Percentiles rank a stretch among this genome's conserved stretches.
Conservation (phyloP, 2,797 vertebrate genomes). For the Helostoma temminkii region DNA sequence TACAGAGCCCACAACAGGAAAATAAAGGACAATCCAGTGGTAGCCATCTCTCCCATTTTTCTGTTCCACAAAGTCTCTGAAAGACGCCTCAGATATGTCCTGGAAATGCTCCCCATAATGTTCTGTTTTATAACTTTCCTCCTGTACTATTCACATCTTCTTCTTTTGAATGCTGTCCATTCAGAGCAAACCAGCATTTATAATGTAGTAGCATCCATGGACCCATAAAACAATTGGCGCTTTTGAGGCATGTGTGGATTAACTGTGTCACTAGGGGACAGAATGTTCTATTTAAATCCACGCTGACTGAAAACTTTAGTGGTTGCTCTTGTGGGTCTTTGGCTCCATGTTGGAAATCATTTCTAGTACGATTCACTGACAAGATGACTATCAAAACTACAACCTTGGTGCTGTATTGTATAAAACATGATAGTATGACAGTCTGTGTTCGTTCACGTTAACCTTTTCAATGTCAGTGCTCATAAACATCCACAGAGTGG, state of each 20-base stretch:
- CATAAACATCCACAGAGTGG: constrained; percentile 8
- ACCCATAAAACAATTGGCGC: constrained; percentile 12
- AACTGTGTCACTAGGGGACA: neutral
- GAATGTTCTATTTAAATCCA: constrained; percentile 6
- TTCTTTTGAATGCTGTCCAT: constrained; percentile 17
- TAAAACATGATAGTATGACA: constrained; percentile 49
- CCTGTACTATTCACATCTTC: constrained; percentile 15
- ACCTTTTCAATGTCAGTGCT: constrained; percentile 28
- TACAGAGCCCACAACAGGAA: constrained; percentile 39
- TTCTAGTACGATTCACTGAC: constrained; percentile 35
- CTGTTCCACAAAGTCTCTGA: constrained; percentile 9
- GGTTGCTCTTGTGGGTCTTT: constrained; percentile 50
- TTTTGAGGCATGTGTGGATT: neutral
- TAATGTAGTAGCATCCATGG: constrained; percentile 13
- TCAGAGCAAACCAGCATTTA: constrained; percentile 24
- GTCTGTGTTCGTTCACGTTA: constrained; percentile 30
- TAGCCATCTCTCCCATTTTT: constrained; percentile 9
- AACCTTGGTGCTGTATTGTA: constrained; percentile 21
- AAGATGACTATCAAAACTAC: constrained; percentile 46
- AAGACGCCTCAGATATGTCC: constrained; percentile 23
- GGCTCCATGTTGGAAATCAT: constrained; percentile 57
- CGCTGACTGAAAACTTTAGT: constrained; percentile 1
- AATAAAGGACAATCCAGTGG: constrained; percentile 35
- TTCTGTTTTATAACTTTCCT: constrained; percentile 12
- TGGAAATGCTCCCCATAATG: constrained; percentile 8